These are phyloP conservation scores for Gymnothorax javanicus DNA, from an alignment of 2,797 vertebrate genomes.

Conservation along the genomic window DNA sequence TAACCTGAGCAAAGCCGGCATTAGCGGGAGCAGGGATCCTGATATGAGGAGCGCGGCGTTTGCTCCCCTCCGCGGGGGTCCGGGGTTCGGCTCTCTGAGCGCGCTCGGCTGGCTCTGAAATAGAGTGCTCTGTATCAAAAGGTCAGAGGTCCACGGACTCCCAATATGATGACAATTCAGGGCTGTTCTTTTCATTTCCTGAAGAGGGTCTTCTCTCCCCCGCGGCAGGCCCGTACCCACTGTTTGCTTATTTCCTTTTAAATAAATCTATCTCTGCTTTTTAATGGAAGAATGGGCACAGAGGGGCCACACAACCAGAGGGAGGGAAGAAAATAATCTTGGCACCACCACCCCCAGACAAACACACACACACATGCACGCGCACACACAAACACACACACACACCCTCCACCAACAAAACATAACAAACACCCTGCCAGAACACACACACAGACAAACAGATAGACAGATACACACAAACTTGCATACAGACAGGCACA, in stretches of 20 bases:
- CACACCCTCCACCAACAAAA: not conserved
- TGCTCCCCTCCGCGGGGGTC: conserved; percentile 27
- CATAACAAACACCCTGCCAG: not conserved
- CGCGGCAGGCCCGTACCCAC: conserved; percentile 8
- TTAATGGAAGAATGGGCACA: not conserved
- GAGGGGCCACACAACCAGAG: not conserved
- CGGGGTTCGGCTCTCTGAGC: conserved; percentile 41
- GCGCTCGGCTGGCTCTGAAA: conserved; percentile 45
- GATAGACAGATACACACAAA: not conserved
- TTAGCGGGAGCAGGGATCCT: conserved; percentile 49
- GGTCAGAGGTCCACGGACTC: conserved; percentile 42
- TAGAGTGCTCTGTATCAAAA: conserved; percentile 45
- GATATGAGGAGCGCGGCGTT: conserved; percentile 40
- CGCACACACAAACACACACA: not conserved
- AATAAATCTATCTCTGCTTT: conserved; percentile 33
- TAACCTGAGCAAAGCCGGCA: conserved; percentile 51
- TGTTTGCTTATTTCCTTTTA: conserved; percentile 30
- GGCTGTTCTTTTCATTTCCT: conserved; percentile 38
- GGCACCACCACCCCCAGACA: not conserved
- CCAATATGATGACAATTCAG: conserved; percentile 43
- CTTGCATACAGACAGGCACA: not conserved
- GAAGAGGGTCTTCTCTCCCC: conserved; percentile 29
- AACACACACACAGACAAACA: conserved; percentile 20
- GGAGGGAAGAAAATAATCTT: conserved; percentile 14
- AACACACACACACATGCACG: not conserved